Percentiles rank a stretch among this genome's conserved stretches.
These are phyloP conservation scores for Procambarus virginalis DNA, from an alignment of 1,140 invertebrate species.

Conservation along the genomic window DNA sequence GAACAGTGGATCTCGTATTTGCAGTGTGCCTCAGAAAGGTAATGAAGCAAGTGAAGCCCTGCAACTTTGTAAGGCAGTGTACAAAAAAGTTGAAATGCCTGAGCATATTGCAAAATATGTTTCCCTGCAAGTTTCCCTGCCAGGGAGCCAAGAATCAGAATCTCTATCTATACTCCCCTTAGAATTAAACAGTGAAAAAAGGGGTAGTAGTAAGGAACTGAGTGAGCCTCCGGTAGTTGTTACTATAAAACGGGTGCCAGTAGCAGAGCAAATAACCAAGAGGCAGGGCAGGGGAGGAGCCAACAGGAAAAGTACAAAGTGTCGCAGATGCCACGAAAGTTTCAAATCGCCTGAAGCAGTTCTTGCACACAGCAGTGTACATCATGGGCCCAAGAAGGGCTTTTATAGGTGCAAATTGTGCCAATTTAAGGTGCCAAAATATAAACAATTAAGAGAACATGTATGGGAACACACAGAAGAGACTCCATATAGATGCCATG, in stretches of 20 bases:
- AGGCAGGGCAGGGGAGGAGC: neutral
- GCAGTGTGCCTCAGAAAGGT: slow-evolving; percentile 25
- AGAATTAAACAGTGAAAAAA: neutral
- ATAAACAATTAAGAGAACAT: slow-evolving; percentile 54
- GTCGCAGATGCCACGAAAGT: slow-evolving; percentile 41
- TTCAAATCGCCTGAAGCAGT: slow-evolving; percentile 41
- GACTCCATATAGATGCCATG: slow-evolving; percentile 46
- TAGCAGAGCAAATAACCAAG: neutral
- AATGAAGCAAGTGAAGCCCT: neutral
- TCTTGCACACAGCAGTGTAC: slow-evolving; percentile 54
- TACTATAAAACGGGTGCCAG: neutral
- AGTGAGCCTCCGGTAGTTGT: neutral
- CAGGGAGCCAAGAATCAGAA: too few species aligned
- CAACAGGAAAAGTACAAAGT: slow-evolving; percentile 30
- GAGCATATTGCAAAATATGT: neutral
- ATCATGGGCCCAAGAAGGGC: slow-evolving; percentile 61
- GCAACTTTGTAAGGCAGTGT: neutral
- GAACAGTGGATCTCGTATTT: slow-evolving; percentile 12
- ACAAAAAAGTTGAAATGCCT: slow-evolving; percentile 35
- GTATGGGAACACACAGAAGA: slow-evolving; percentile 55
- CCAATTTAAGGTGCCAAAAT: slow-evolving; percentile 24
- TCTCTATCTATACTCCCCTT: neutral
- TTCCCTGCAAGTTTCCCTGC: neutral
- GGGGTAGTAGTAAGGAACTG: neutral
- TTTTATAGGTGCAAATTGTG: slow-evolving; percentile 59